These are phyloP conservation scores for Tetrao urogallus DNA, from an alignment of 2,113 vertebrate species.

Conservation along the genomic window DNA sequence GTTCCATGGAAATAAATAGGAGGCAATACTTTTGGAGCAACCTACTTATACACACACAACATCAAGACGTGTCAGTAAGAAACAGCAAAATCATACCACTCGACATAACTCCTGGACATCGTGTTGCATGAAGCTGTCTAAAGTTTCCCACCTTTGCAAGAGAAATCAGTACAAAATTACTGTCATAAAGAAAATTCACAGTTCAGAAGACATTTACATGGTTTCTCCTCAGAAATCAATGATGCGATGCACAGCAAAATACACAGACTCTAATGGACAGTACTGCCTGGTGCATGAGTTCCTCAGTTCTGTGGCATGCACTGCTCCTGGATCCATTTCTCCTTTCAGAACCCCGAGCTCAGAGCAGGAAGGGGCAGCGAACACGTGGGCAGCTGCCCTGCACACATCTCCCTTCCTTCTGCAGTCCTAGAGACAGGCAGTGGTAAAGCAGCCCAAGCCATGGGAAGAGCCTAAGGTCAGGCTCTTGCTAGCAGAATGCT, in stretches of 20 bases:
- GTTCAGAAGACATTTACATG: background rate
- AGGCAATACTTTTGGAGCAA: no score
- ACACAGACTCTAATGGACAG: background rate
- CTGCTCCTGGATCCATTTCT: background rate
- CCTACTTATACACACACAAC: background rate
- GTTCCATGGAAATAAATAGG: no score
- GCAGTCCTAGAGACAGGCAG: background rate
- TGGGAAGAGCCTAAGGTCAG: background rate
- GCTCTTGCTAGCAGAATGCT: background rate
- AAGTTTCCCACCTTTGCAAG: conserved; percentile 92
- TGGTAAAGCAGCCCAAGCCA: background rate
- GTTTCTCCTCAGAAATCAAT: background rate
- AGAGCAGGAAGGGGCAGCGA: background rate
- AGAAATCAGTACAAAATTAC: background rate
- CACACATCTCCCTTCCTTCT: background rate
- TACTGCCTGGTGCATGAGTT: background rate
- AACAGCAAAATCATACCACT: conserved; percentile 88
- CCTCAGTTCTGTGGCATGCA: background rate
- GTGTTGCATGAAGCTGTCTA: conserved; percentile 99
- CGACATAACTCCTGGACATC: conserved; percentile 98
- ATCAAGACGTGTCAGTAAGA: background rate
- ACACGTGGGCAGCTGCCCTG: background rate
- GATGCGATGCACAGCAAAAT: background rate
- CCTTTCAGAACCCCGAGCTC: background rate
- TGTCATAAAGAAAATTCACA: background rate